A percentile compares a stretch with the other conserved stretches of the same genome.
These are phyloP conservation scores for Lomographa bimaculata DNA, from an alignment of 2,888 invertebrate species.

Conservation along the genomic window DNA sequence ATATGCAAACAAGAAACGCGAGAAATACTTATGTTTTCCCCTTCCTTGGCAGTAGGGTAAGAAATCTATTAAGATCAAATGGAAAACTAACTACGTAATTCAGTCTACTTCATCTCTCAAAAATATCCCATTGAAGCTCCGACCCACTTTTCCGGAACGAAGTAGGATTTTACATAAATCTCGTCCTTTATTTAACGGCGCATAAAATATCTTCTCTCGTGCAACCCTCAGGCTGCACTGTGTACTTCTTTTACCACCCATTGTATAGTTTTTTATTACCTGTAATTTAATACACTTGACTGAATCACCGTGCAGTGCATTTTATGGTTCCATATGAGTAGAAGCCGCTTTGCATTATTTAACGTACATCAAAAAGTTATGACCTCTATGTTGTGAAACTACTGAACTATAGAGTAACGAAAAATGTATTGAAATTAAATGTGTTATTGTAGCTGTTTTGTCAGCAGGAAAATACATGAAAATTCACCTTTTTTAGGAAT, in stretches of 20 bases:
- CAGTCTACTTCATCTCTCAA: constrained; percentile 5
- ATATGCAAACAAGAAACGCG: too few species aligned
- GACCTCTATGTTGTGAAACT: constrained; percentile 23
- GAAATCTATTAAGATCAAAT: too few species aligned
- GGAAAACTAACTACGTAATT: neutral
- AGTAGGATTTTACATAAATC: constrained; percentile 44
- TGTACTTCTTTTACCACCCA: constrained; percentile 53
- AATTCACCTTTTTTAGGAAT: too few species aligned
- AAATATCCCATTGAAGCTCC: constrained; percentile 6
- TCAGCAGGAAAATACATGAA: too few species aligned
- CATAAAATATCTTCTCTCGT: constrained; percentile 50
- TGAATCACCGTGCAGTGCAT: constrained; percentile 59
- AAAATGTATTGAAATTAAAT: too few species aligned
- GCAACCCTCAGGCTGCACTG: constrained; percentile 44
- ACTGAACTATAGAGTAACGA: too few species aligned
- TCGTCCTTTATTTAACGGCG: constrained; percentile 55
- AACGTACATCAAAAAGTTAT: constrained; percentile 35
- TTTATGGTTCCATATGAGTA: constrained; percentile 55
- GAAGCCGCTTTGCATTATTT: constrained; percentile 43
- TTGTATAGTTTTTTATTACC: constrained; percentile 65
- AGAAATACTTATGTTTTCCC: too few species aligned
- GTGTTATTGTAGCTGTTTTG: too few species aligned
- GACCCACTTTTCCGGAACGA: constrained; percentile 13
- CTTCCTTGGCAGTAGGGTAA: too few species aligned
- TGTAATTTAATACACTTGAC: constrained; percentile 72